These are phyloP conservation scores for Eretmochelys imbricata DNA, from an alignment of 2,113 vertebrate genomes.

Conservation along the genomic window DNA sequence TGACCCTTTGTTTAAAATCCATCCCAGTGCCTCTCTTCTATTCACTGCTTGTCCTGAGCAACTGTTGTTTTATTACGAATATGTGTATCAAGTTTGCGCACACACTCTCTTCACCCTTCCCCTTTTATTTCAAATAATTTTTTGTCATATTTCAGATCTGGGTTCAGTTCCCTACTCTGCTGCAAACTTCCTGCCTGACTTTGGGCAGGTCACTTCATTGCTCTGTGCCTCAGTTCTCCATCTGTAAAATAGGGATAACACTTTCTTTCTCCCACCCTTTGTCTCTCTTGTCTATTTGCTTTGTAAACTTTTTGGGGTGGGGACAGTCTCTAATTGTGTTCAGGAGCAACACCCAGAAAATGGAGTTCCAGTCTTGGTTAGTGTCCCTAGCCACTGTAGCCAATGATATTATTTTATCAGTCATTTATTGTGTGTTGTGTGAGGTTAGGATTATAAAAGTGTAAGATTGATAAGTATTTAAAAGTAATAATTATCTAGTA, in stretches of 20 bases:
- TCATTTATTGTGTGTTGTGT: too few species aligned
- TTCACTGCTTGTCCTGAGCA: neutral
- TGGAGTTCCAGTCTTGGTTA: neutral
- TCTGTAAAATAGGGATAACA: neutral
- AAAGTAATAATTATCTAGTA: too few species aligned
- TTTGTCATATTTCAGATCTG: neutral
- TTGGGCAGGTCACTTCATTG: neutral
- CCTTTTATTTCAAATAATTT: neutral
- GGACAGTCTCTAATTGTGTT: neutral
- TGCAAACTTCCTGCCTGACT: neutral
- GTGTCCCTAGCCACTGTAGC: neutral
- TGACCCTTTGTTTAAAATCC: too few species aligned
- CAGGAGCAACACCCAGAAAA: rapidly evolving
- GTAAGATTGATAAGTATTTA: too few species aligned
- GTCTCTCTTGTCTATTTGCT: neutral
- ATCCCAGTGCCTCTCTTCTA: neutral
- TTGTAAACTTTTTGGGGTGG: neutral
- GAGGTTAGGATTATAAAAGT: too few species aligned
- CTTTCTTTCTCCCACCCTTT: neutral
- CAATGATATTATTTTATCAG: too few species aligned
- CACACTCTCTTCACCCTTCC: neutral
- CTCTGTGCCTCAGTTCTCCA: neutral
- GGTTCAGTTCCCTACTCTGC: neutral
- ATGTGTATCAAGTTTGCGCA: neutral
- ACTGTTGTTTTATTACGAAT: neutral